Percentiles rank a stretch among this genome's conserved stretches.
Conservation (phyloP, 2,113 vertebrate genomes). For the Echinops telfairi region DNA sequence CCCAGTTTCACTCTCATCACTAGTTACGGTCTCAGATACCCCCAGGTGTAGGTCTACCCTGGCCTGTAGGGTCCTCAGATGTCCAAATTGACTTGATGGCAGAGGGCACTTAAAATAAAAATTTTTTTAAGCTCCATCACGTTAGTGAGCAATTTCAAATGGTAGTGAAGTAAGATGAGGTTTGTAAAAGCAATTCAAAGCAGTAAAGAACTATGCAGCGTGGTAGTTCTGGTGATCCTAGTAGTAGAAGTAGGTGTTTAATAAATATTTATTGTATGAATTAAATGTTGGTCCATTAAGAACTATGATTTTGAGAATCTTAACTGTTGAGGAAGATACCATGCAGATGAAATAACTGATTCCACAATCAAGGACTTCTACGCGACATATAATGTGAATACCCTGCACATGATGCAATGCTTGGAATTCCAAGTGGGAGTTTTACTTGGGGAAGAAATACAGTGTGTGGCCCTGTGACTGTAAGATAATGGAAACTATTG, state of each 20-base stretch:
- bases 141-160: constrained; percentile 34
- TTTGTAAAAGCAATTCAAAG: constrained; percentile 57
- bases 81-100: no score
- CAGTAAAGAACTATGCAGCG: constrained; percentile 46
- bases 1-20: no score
- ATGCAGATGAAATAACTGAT: constrained; percentile 61
- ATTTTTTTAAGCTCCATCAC: constrained; percentile 21
- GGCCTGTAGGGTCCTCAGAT: no score
- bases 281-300: constrained; percentile 64
- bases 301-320: constrained; percentile 65
- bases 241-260: constrained; percentile 59
- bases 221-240: not conserved
- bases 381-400: constrained; percentile 61
- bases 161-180: constrained; percentile 40
- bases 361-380: constrained; percentile 49
- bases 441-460: constrained; percentile 79
- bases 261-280: constrained; percentile 73
- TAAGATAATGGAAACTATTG: constrained; percentile 84
- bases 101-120: no score
- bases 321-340: constrained; percentile 57
- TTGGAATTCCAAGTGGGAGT: constrained; percentile 81
- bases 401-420: constrained; percentile 71
- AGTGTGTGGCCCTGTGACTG: constrained; percentile 78
- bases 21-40: no score
- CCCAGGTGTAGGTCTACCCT: no score